These are phyloP conservation scores for Colletes collaris DNA, from an alignment of 2,888 invertebrate species.

Conservation along the genomic window DNA sequence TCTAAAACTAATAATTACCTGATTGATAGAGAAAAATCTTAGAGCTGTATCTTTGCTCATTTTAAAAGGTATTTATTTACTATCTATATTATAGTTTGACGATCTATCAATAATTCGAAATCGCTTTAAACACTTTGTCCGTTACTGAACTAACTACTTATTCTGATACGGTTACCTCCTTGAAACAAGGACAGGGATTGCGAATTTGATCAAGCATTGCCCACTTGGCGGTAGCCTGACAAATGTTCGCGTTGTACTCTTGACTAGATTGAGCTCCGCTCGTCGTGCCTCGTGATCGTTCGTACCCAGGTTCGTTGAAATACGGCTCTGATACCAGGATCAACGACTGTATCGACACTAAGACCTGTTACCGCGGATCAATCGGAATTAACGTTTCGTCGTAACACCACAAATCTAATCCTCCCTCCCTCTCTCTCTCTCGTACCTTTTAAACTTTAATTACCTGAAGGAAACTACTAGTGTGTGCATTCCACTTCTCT, in stretches of 20 bases:
- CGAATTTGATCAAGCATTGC: constrained; percentile 97
- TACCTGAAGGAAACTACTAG: constrained; percentile 94
- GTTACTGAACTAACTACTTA: background rate
- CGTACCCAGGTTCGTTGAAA: constrained; percentile 97
- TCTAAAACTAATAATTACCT: too few relatives aligned
- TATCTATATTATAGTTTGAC: too few relatives aligned
- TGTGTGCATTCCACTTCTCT: constrained; percentile 98
- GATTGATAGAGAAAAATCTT: too few relatives aligned
- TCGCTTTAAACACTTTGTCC: too few relatives aligned
- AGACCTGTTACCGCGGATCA: constrained; percentile 85
- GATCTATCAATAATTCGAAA: too few relatives aligned
- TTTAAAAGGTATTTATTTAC: too few relatives aligned
- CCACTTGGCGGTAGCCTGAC: constrained; percentile 97
- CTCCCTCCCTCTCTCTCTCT: too few relatives aligned
- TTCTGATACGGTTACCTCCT: constrained; percentile 86
- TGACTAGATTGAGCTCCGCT: constrained; percentile 94
- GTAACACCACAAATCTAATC: background rate
- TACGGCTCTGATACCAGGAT: constrained; percentile 97
- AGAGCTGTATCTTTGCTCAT: too few relatives aligned
- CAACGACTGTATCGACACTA: constrained; percentile 96
- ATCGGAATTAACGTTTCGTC: background rate
- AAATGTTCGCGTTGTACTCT: constrained; percentile 97
- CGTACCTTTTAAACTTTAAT: background rate
- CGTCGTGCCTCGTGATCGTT: constrained; percentile 94
- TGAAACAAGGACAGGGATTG: constrained; percentile 95